phyloP scores from a whole-genome alignment of 2,888 invertebrate genomes.

The Agelastica alni region DNA sequence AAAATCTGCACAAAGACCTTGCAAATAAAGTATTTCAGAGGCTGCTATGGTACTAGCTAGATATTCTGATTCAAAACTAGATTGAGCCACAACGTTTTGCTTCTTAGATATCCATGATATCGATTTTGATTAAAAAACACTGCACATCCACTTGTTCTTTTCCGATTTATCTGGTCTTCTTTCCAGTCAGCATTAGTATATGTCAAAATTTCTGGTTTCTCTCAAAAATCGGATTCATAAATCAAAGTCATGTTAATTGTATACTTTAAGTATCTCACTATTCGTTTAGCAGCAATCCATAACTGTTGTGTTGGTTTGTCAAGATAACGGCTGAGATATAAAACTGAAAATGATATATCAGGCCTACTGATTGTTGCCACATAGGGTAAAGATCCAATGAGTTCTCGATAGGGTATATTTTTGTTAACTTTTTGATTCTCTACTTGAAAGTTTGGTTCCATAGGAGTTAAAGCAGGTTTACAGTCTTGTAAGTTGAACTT shows the following conservation, averaged over 20 bases:
- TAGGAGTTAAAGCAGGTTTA: slow-evolving; percentile 27
- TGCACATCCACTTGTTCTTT: slow-evolving; percentile 21
- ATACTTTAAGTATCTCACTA: slow-evolving; percentile 27
- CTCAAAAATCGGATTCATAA: too few relatives aligned
- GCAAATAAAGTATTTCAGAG: background rate
- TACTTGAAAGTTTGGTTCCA: slow-evolving; percentile 31
- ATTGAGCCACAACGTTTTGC: slow-evolving; percentile 28
- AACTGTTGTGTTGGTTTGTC: slow-evolving; percentile 27
- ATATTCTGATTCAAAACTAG: slow-evolving; percentile 31
- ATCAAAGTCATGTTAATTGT: too few relatives aligned
- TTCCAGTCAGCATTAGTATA: too few relatives aligned
- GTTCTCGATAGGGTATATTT: slow-evolving; percentile 28
- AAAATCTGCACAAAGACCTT: slow-evolving; percentile 2
- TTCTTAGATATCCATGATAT: slow-evolving; percentile 27
- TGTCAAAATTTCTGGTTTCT: too few relatives aligned
- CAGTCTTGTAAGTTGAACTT: slow-evolving; percentile 32
- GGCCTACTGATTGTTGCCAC: slow-evolving; percentile 25
- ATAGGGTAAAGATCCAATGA: slow-evolving; percentile 29
- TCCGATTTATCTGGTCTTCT: too few relatives aligned
- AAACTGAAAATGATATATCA: slow-evolving; percentile 20
- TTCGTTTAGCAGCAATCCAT: slow-evolving; percentile 27
- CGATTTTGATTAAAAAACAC: slow-evolving; percentile 18
- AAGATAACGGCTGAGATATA: slow-evolving; percentile 26
- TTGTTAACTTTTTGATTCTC: slow-evolving; percentile 6
- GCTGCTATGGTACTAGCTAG: slow-evolving; percentile 18